A percentile compares a stretch with the other conserved stretches of the same genome.
phyloP scores from a whole-genome alignment of 2,888 invertebrate genomes.

The Piscicola geometra region DNA sequence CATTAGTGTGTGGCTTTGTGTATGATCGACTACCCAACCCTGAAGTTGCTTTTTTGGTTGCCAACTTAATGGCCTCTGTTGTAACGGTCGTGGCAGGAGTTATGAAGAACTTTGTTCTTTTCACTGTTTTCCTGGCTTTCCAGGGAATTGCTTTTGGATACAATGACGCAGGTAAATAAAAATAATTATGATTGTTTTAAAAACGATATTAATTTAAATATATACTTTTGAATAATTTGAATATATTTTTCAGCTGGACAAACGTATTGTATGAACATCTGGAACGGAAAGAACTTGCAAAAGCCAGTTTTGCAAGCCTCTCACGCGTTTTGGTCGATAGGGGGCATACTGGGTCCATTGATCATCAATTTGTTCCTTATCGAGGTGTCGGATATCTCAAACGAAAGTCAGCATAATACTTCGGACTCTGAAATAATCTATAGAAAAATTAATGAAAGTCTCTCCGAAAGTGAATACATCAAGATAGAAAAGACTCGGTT shows the following conservation, averaged over 20 bases:
- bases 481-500: conserved; percentile 4
- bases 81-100: conserved; percentile 15
- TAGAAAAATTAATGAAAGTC: neutral
- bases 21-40: conserved; percentile 31
- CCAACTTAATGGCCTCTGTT: neutral
- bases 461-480: neutral
- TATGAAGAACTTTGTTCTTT: conserved; percentile 17
- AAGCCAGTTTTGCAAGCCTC: conserved; percentile 35
- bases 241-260: conserved; percentile 36
- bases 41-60: conserved; percentile 31
- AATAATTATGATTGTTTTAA: neutral
- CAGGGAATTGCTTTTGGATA: conserved; percentile 32
- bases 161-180: conserved; percentile 36
- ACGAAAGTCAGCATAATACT: neutral
- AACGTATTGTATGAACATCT: conserved; percentile 37
- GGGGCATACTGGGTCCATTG: conserved; percentile 37
- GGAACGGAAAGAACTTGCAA: conserved; percentile 32
- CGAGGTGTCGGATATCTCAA: conserved; percentile 27
- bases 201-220: neutral
- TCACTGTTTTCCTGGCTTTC: conserved; percentile 23
- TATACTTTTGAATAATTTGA: conserved; percentile 7
- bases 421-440: neutral
- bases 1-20: conserved; percentile 36
- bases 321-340: conserved; percentile 39
- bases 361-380: conserved; percentile 37